Base-by-base conservation (phyloP, 2,797 vertebrate genomes). In the Mus minutoides region DNA sequence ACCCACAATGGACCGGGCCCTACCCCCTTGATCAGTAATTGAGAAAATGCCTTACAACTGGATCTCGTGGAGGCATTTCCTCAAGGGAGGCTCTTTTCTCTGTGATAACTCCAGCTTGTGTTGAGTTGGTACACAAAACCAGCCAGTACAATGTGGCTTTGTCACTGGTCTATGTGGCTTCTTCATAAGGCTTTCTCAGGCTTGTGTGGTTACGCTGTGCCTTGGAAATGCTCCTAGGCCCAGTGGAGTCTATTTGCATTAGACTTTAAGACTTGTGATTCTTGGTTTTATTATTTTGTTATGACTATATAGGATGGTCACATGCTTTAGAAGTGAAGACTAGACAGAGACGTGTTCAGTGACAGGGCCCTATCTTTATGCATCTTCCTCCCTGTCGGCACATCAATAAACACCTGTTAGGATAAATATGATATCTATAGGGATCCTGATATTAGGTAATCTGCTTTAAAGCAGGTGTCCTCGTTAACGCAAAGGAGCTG, bases 401-500 rank as follows among this genome's bases (percentile, higher is more conserved):
- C 29, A 4, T n/a, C 88, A n/a, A 12, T 26, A 40, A 49, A n/a
- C 7, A 17, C 6, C 26, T n/a, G 13, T 62, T 62, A 62, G 56
- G 88, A 52, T 56, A 76, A 56, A 1, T 4, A 3, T 0, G 2
- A 62, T 24, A 49, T 8, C 49, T 9, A 12, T 46, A 64, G 75
- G 29, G 77, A 37, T n/a, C 58, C 21, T 91, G 10, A 69, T 0
- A 13, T 29, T 21, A 10, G 26, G 17, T 11, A 3, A 26, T 4
- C 22, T 54, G 46, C 31, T 71, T 24, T 43, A 37, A 71, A 29
- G 34, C 34, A 54, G 64, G 4, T 34, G 16, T 14, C 16, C 46
- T 21, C 4, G 26, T 3, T 4, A 62, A 40, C 0, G 0, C 17
- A 24, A 69, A 90, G 62, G 49, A 69, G 7, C 0, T 4, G 6